phyloP scores from a whole-genome alignment of 2,113 vertebrate species.

The Australoheros scitulus region DNA sequence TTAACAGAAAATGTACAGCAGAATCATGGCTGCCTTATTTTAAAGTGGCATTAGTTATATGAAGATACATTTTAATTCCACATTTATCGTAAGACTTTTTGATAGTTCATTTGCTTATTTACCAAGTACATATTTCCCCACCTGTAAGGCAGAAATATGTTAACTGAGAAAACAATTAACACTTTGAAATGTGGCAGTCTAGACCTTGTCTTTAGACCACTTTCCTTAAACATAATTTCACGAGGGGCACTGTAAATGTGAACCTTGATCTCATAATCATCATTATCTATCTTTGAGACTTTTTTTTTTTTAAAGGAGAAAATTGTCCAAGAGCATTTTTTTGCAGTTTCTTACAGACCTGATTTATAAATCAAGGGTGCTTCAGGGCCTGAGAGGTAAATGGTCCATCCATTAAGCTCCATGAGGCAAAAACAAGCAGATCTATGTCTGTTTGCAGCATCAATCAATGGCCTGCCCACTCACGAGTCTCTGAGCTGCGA shows the following conservation, averaged over 20 bases:
- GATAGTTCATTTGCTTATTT: neutral
- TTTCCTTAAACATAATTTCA: neutral
- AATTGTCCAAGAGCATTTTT: neutral
- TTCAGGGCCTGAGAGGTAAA: constrained; percentile 23
- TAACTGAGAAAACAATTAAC: neutral
- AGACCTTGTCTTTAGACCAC: neutral
- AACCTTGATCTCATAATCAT: neutral
- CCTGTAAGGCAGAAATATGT: neutral
- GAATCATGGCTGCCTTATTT: neutral
- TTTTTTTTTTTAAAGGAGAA: neutral
- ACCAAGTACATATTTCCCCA: neutral
- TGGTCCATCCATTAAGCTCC: constrained; percentile 41
- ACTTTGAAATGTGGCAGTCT: neutral
- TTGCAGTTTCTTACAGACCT: neutral
- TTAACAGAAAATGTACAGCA: neutral
- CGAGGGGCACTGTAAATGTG: neutral
- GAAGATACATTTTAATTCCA: neutral
- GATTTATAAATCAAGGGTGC: constrained; percentile 24
- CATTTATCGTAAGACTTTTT: neutral
- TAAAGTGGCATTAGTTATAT: neutral
- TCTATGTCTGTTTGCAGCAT: constrained; percentile 43
- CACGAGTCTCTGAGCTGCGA: constrained; percentile 27
- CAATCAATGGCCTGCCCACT: constrained; percentile 57
- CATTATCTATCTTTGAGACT: constrained; percentile 2
- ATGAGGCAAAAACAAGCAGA: constrained; percentile 45